phyloP scores from a whole-genome alignment of 2,113 vertebrate genomes.

The Typhlomys cinereus region DNA sequence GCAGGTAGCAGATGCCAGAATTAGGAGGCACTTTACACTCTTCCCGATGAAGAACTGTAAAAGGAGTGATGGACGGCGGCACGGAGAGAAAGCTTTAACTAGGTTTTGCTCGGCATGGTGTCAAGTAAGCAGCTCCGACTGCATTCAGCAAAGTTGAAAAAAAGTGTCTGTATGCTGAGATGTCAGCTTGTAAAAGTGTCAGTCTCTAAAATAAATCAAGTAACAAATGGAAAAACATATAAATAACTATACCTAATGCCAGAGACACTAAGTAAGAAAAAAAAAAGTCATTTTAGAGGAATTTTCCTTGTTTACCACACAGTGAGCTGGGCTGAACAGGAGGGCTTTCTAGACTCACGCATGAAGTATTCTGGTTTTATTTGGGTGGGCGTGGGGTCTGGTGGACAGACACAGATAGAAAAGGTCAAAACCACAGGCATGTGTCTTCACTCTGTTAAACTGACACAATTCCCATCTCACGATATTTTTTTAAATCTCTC shows the following conservation, averaged over 20 bases:
- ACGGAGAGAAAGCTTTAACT: constrained; percentile 72
- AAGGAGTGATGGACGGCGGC: constrained; percentile 63
- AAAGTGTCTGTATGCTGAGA: constrained; percentile 75
- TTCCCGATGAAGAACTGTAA: constrained; percentile 53
- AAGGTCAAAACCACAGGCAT: background rate
- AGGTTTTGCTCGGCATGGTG: constrained; percentile 73
- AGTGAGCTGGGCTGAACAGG: constrained; percentile 18
- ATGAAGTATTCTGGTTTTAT: constrained; percentile 5
- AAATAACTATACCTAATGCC: constrained; percentile 73
- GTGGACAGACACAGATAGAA: background rate
- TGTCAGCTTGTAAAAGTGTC: constrained; percentile 78
- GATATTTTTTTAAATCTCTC: background rate
- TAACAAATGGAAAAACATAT: constrained; percentile 72
- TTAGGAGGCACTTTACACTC: constrained; percentile 73
- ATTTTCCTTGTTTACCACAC: constrained; percentile 71
- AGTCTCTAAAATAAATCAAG: constrained; percentile 79
- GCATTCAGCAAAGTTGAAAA: constrained; percentile 61
- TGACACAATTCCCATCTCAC: background rate
- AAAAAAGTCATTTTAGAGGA: constrained; percentile 54
- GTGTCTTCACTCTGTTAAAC: background rate
- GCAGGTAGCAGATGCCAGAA: constrained; percentile 70
- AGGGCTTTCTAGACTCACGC: constrained; percentile 34
- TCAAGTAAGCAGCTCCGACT: constrained; percentile 57
- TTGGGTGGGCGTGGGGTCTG: background rate
- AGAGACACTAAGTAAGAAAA: constrained; percentile 56